Base-by-base conservation (phyloP, 2,113 vertebrate species). In the Hipposideros armiger region DNA sequence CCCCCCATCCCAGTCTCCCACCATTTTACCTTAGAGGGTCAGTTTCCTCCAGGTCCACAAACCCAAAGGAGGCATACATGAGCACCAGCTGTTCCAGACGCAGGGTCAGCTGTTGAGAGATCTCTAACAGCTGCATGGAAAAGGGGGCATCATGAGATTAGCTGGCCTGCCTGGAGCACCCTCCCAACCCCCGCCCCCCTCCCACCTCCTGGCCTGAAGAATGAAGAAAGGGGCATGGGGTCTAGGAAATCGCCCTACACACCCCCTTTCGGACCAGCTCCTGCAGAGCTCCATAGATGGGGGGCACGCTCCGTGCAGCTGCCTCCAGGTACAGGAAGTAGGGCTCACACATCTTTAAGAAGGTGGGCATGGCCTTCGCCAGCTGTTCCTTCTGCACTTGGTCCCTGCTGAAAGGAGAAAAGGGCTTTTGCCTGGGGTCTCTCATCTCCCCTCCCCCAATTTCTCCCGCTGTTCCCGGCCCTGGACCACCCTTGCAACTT, bases 21-120 rank as follows among this genome's bases (percentile, higher is more conserved):
- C 11, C 32, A 32, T n/a, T 72, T 85, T 98, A 99, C 99, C 98
- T 98, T 90, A 96, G 89, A 16, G 99, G 99, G 42, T 99, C 97
- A 0, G 96, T 97, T 92, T 99, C 99, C 8, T 99, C 98, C 95
- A 99, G 91, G 84, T 97, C 98, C 88, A 99, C 92, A 22, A 99
- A 98, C 69, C 97, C 97, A 16, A 98, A 98, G 45, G 97, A 98
- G 45, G 98, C 98, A 8, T 97, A 99, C 96, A 98, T 98, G 96
- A 99, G 91, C n/a, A 99, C 91, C 97, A 99, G 98, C 94, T 99
- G 98, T 84, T 99, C 99, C 89, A 99, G 97, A 54, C 97, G 98
- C 42, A 98, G 98, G 88, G 98, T 98, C 97, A 99, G 97, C 98
- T 99, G 98, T 95, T 99, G 98, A n/a, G 99, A 99, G 95, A 99